phyloP scores from a whole-genome alignment of 2,888 invertebrate genomes.

The Daptonema setosum region DNA sequence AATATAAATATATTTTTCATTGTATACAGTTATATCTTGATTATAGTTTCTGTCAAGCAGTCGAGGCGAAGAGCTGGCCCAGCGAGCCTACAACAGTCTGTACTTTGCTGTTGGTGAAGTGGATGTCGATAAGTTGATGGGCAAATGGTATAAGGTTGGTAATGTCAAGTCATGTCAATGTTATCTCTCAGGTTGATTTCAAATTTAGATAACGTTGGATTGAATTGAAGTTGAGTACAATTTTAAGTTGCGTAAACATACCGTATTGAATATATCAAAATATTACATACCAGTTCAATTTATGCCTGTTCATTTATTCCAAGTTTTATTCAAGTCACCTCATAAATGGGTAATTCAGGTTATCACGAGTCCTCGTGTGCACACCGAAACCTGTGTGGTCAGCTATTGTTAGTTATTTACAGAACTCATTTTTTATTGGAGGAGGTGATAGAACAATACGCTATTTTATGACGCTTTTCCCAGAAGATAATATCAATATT shows the following conservation, averaged over 20 bases:
- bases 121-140: conserved; percentile 18
- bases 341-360: no score
- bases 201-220: no score
- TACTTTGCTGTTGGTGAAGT: conserved; percentile 22
- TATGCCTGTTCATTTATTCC: no score
- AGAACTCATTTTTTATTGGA: no score
- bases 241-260: no score
- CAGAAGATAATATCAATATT: neutral
- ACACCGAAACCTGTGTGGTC: neutral
- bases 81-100: conserved; percentile 18
- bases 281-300: no score
- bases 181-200: no score
- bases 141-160: conserved; percentile 20
- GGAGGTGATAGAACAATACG: no score
- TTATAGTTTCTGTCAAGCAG: conserved; percentile 17
- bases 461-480: neutral
- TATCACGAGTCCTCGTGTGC: neutral
- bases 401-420: neutral
- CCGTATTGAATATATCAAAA: no score
- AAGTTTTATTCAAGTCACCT: no score
- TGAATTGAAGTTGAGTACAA: no score
- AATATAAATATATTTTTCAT: neutral
- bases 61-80: conserved; percentile 22
- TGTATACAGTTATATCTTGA: neutral
- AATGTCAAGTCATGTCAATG: no score